Percentiles rank a stretch among this genome's conserved stretches.
These are phyloP conservation scores for Carposina sasakii DNA, from an alignment of 1,140 invertebrate species.

Conservation along the genomic window DNA sequence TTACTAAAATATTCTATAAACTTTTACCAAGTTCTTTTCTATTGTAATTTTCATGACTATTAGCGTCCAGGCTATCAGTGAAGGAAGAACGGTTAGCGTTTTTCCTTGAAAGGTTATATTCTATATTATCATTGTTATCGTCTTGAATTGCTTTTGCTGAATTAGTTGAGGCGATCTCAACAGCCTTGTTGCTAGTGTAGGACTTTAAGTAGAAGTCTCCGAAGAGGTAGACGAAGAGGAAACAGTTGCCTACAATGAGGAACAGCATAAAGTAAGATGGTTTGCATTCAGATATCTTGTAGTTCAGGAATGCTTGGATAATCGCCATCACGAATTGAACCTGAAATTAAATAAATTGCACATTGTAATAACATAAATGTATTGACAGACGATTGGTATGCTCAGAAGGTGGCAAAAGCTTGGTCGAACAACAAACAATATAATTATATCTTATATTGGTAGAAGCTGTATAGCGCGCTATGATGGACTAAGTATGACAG, in stretches of 20 bases:
- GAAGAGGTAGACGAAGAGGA: background rate
- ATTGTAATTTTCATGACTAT: too few relatives aligned
- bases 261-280: background rate
- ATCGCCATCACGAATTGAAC: background rate
- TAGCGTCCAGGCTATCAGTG: too few relatives aligned
- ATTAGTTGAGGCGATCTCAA: too few relatives aligned
- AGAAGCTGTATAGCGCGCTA: background rate
- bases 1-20: too few relatives aligned
- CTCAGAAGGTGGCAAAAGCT: background rate
- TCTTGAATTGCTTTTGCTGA: too few relatives aligned
- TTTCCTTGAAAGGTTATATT: too few relatives aligned
- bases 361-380: slow-evolving; percentile 17
- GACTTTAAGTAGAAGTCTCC: slow-evolving; percentile 1
- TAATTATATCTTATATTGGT: background rate
- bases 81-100: too few relatives aligned
- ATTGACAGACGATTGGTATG: background rate
- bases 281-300: background rate
- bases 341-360: too few relatives aligned
- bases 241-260: background rate
- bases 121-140: too few relatives aligned
- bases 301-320: background rate
- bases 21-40: too few relatives aligned
- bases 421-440: background rate
- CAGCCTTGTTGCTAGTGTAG: background rate
- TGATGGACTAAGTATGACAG: background rate